phyloP scores from a whole-genome alignment of 1,140 invertebrate genomes.

The Papilio glaucus region DNA sequence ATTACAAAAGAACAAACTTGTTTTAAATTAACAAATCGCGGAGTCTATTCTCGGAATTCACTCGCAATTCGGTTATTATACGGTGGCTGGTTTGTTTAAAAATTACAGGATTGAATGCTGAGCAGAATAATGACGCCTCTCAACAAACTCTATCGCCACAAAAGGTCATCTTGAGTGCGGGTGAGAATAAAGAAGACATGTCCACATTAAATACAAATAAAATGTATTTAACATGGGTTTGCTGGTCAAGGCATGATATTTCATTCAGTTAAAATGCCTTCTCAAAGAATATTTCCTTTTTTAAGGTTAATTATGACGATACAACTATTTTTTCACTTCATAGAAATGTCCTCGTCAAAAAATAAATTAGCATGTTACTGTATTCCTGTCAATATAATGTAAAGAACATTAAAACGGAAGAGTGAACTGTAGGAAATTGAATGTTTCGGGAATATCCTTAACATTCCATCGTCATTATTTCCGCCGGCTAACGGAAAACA shows the following conservation, averaged over 20 bases:
- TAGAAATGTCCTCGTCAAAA: too few relatives aligned
- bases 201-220: not conserved
- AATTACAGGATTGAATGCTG: constrained; percentile 71
- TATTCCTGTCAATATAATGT: not conserved
- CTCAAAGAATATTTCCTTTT: too few relatives aligned
- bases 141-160: constrained; percentile 65
- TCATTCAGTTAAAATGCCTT: too few relatives aligned
- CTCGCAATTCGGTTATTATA: constrained; percentile 50
- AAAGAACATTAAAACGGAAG: not conserved
- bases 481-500: constrained; percentile 79
- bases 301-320: too few relatives aligned
- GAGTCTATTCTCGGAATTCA: constrained; percentile 49
- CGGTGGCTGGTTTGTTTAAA: constrained; percentile 59
- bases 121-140: constrained; percentile 69
- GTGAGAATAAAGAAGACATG: constrained; percentile 54
- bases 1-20: constrained; percentile 35
- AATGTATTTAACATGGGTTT: too few relatives aligned
- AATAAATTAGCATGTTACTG: too few relatives aligned
- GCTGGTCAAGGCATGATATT: too few relatives aligned
- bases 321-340: too few relatives aligned
- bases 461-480: constrained; percentile 72
- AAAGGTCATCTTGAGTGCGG: constrained; percentile 65
- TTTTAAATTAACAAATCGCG: constrained; percentile 53
- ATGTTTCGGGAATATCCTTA: constrained; percentile 51
- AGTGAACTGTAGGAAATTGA: not conserved